phyloP scores from a whole-genome alignment of 2,797 vertebrate genomes.

The Sphenopsis melanotis region DNA sequence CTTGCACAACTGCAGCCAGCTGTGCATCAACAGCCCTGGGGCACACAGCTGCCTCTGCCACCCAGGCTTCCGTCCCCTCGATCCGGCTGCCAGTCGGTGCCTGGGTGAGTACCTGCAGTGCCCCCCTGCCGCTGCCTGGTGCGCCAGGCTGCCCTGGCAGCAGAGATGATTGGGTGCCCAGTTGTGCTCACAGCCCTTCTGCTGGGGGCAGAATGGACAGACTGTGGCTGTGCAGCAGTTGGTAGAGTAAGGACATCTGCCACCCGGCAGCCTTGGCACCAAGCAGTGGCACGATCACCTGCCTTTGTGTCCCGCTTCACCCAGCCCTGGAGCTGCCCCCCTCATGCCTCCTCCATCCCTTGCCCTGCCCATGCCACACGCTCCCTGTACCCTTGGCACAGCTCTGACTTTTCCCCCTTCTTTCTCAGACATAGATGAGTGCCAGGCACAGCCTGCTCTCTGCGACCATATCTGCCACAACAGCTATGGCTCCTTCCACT shows the following conservation, averaged over 20 bases:
- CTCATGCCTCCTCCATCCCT: not conserved
- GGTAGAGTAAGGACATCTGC: not conserved
- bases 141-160: not conserved
- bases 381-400: not conserved
- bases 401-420: not conserved
- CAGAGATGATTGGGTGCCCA: not conserved
- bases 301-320: not conserved
- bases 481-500: constrained; percentile 42
- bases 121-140: not conserved
- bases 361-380: not conserved
- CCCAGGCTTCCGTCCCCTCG: constrained; percentile 10
- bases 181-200: not conserved
- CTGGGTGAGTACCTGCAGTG: constrained; percentile 19
- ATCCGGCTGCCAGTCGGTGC: not conserved
- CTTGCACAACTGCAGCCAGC: constrained; percentile 53
- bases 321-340: not conserved
- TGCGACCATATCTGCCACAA: constrained; percentile 60
- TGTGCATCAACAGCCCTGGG: constrained; percentile 48
- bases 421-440: constrained; percentile 52
- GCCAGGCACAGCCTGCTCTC: not conserved
- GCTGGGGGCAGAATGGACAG: not conserved
- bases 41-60: constrained; percentile 40
- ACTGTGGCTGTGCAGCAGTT: not conserved
- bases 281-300: not conserved
- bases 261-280: not conserved